Base-by-base conservation (phyloP, 2,113 vertebrate species). In the Alligator sinensis region DNA sequence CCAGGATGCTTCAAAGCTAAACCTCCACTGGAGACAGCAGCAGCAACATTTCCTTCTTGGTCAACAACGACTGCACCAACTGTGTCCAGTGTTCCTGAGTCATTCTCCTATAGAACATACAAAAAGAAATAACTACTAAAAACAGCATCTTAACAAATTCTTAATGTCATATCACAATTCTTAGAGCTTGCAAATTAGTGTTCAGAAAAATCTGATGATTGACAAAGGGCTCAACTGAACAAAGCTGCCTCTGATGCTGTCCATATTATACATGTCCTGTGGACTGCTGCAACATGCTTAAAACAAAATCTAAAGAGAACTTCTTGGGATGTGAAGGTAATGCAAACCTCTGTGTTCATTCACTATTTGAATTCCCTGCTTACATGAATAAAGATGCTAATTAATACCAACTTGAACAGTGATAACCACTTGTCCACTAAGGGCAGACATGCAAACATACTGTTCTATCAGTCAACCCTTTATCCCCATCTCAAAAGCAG, bases 1-100 rank as follows among this genome's bases (percentile, higher is more conserved):
- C 99, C 99, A 18, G 99, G 98, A 97, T 99, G 99, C 96, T 99
- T 99, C 98, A 99, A 99, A 57, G 99, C 99, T 95, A 99, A 98
- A 75, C 99, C 99, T 95, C 99, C 99, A 94, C 99, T 99, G 97
- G 99, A 99, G 94, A 99, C 99, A 19, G 99, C 99, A 95, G 99
- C 99, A 92, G 99, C 99, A 14, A 99, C 99, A 34, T 99, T 99
- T 88, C 99, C 99, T 95, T 99, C 99, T 61, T 99, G 98, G 96
- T 99, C 99, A 85, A 99, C 99, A 87, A 99, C 99, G 76, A 99
- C 98, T 72, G 99, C 99, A 63, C 99, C 99, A 85, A 99, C 99
- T 4, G 99, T 99, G 96, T 99, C 99, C 94, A 99, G 94, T 88
- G 99, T 98, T 94, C 98, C 98, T 81, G 99, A 98, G 96, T 99